phyloP scores from a whole-genome alignment of 1,140 invertebrate species.

The Uloborus diversus region DNA sequence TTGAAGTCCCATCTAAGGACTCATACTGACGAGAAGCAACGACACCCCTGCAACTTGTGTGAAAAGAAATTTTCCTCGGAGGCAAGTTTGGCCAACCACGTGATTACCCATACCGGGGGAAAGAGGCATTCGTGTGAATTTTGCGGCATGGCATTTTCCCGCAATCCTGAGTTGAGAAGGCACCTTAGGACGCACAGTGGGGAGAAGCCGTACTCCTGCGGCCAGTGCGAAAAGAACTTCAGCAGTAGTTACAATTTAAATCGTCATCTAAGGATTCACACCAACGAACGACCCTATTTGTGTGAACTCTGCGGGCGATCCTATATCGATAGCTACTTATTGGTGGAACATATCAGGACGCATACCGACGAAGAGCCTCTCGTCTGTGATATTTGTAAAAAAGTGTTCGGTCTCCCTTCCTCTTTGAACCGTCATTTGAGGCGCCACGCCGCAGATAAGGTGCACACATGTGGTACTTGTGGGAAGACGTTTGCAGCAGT shows the following conservation, averaged over 20 bases:
- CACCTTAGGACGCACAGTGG: neutral
- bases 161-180: neutral
- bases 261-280: slow-evolving; percentile 76
- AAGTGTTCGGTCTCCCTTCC: neutral
- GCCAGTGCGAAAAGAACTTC: slow-evolving; percentile 90
- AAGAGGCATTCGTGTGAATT: slow-evolving; percentile 66
- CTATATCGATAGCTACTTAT: slow-evolving; percentile 55
- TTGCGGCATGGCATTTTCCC: neutral
- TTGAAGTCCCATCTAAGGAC: neutral
- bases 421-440: neutral
- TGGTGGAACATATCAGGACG: slow-evolving; percentile 76
- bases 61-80: neutral
- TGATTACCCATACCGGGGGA: slow-evolving; percentile 90
- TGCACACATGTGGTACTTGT: neutral
- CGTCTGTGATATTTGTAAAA: neutral
- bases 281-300: slow-evolving; percentile 65
- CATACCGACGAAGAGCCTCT: slow-evolving; percentile 75
- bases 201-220: slow-evolving; percentile 76
- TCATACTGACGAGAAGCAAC: neutral
- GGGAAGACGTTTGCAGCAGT: neutral
- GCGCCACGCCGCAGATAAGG: neutral
- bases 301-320: slow-evolving; percentile 56
- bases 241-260: slow-evolving; percentile 67
- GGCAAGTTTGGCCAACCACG: slow-evolving; percentile 83
- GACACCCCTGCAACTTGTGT: neutral